Evolutionary conservation across 2,113 vertebrate species (phyloP).

Genomic region (Hydropotes inermis): DNA sequence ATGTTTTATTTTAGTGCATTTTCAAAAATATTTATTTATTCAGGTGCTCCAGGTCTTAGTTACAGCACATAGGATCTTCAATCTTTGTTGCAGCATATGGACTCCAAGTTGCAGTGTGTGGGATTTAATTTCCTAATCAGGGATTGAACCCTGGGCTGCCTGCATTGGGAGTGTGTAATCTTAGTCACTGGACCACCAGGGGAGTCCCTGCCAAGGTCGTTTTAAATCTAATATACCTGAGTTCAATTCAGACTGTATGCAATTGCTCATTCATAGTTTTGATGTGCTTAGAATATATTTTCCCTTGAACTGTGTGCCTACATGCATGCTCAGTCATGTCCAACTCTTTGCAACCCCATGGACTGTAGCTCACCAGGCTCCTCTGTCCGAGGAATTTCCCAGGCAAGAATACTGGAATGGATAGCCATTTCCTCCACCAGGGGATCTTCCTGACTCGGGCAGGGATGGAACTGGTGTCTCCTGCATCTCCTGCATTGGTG

Average conservation of each 20-base stretch:
- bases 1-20: background rate
- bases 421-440: background rate
- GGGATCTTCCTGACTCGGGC: background rate
- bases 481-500: background rate
- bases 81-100: background rate
- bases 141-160: accelerated
- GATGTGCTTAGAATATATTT: background rate
- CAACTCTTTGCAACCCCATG: background rate
- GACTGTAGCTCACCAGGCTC: background rate
- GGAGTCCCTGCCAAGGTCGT: background rate
- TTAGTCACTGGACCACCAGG: background rate
- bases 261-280: background rate
- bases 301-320: background rate
- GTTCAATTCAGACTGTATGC: background rate
- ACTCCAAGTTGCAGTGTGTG: background rate
- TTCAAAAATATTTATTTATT: background rate
- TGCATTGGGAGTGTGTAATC: background rate
- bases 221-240: background rate
- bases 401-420: background rate
- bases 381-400: background rate
- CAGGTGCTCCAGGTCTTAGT: background rate
- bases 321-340: background rate
- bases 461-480: background rate
- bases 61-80: background rate
- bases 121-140: background rate